These are phyloP conservation scores for Buteo buteo DNA, from an alignment of 2,113 vertebrate genomes.

Conservation along the genomic window DNA sequence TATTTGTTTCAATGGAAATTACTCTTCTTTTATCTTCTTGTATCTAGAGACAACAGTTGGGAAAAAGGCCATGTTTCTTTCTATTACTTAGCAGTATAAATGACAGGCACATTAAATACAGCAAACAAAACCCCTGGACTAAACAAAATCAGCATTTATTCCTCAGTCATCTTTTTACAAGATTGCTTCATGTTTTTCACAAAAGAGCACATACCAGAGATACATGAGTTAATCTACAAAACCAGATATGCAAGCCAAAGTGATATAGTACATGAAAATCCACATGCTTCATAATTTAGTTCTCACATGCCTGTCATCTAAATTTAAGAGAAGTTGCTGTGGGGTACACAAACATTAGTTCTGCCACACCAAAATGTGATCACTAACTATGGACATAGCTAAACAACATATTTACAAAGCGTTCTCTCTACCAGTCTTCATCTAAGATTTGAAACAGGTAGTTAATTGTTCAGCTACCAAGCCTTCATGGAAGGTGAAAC, in stretches of 20 bases:
- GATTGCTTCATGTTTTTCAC: not conserved
- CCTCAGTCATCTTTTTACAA: constrained; percentile 14
- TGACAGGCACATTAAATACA: not conserved
- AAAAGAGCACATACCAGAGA: constrained; percentile 4
- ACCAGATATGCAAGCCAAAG: not conserved
- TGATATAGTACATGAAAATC: not conserved
- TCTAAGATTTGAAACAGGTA: constrained; percentile 9
- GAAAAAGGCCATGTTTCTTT: not conserved
- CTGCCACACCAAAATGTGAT: not conserved
- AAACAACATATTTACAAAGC: not conserved
- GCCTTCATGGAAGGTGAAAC: constrained; percentile 74
- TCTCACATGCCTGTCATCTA: not conserved
- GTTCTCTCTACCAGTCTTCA: not conserved
- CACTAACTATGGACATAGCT: not conserved
- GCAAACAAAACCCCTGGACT: constrained; percentile 11
- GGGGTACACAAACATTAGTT: not conserved
- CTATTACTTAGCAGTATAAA: not conserved
- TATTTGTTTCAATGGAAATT: not conserved
- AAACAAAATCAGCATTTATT: constrained; percentile 68
- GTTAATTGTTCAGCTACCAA: constrained; percentile 17
- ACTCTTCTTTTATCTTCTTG: not conserved
- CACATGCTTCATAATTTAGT: not conserved
- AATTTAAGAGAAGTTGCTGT: not conserved
- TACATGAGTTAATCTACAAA: not conserved
- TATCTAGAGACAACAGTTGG: not conserved